Conservation (phyloP, 2,113 vertebrate species). For the Hippocampus zosterae region DNA sequence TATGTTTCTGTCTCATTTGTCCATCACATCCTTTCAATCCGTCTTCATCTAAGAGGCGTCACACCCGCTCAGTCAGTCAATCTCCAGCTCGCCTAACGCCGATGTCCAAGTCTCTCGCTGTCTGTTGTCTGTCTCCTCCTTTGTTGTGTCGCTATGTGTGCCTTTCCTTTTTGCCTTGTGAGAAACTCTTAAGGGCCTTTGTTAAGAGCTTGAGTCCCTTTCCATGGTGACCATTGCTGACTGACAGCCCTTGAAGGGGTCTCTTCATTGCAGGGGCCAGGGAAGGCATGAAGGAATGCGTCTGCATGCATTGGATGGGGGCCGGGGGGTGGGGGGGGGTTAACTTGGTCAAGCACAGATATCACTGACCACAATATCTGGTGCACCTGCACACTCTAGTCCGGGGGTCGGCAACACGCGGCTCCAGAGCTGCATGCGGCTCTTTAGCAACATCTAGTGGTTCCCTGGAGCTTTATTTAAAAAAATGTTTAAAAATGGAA, state of each 20-base stretch:
- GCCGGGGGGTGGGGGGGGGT: not conserved
- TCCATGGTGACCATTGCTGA: constrained; percentile 62
- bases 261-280: constrained; percentile 58
- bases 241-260: constrained; percentile 64
- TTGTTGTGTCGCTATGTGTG: constrained; percentile 54
- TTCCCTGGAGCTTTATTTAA: too few species aligned
- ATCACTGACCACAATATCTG: not conserved
- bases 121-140: constrained; percentile 51
- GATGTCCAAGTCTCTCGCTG: constrained; percentile 45
- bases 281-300: constrained; percentile 50
- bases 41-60: constrained; percentile 47
- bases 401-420: too few species aligned
- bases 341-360: not conserved
- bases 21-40: constrained; percentile 57
- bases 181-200: constrained; percentile 67
- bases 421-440: too few species aligned
- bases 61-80: constrained; percentile 48
- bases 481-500: too few species aligned
- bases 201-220: constrained; percentile 49
- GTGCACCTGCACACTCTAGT: not conserved
- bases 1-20: constrained; percentile 60
- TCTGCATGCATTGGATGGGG: not conserved
- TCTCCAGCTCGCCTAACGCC: constrained; percentile 27
- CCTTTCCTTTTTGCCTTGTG: constrained; percentile 51
- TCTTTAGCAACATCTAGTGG: too few species aligned